Conservation (phyloP, 2,113 vertebrate genomes). For the Henicopernis longicauda region DNA sequence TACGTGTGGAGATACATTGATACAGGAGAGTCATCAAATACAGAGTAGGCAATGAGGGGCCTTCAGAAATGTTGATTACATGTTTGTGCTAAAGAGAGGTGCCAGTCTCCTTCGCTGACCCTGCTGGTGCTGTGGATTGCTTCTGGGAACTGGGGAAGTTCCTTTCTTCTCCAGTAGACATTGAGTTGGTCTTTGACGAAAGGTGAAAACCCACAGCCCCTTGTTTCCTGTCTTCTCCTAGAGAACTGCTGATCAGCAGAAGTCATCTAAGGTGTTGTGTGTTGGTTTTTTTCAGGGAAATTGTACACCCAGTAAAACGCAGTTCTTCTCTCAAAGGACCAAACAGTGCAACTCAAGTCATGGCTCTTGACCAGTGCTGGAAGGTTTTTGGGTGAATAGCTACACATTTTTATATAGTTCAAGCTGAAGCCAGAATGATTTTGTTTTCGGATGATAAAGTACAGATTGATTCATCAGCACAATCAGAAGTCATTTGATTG, state of each 20-base stretch:
- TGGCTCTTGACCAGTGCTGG: not conserved
- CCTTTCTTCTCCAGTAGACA: not conserved
- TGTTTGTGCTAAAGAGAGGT: not conserved
- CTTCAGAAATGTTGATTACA: not conserved
- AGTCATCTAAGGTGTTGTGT: not conserved
- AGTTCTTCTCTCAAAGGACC: not conserved
- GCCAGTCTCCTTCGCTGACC: rapidly evolving
- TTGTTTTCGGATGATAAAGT: not conserved
- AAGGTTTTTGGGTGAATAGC: not conserved
- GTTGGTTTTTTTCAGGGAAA: not conserved
- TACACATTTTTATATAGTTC: not conserved
- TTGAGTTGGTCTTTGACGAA: not conserved
- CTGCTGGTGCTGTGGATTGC: not conserved
- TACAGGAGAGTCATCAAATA: not conserved
- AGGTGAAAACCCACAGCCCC: not conserved
- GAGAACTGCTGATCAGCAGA: not conserved
- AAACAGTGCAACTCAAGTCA: too few species aligned
- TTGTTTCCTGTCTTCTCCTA: not conserved
- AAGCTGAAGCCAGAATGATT: not conserved
- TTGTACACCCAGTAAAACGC: not conserved
- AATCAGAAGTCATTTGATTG: not conserved
- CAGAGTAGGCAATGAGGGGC: not conserved
- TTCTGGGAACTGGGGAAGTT: not conserved
- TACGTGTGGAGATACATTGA: not conserved
- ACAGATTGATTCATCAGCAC: not conserved